These are phyloP conservation scores for Nemapogon koenigi DNA, from an alignment of 2,888 invertebrate species.

Conservation along the genomic window DNA sequence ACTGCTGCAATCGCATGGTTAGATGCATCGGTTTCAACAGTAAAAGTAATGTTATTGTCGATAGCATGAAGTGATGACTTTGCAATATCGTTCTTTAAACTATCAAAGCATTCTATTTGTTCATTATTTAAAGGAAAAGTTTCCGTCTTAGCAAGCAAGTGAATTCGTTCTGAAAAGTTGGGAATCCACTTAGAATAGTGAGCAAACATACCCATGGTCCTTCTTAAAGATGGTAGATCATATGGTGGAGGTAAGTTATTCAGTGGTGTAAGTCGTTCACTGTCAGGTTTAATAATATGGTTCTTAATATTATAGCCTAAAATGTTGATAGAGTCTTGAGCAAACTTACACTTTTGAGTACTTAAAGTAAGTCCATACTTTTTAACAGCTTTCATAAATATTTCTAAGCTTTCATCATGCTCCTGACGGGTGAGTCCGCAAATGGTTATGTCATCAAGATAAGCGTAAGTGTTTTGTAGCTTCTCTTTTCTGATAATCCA, in stretches of 20 bases:
- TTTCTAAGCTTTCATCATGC: too few relatives aligned
- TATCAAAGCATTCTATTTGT: neutral
- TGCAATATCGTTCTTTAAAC: constrained; percentile 5
- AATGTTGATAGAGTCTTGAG: neutral
- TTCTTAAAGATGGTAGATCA: neutral
- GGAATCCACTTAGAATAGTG: constrained; percentile 3
- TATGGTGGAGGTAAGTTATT: neutral
- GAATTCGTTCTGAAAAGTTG: constrained; percentile 4
- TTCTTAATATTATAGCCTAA: neutral
- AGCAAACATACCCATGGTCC: neutral
- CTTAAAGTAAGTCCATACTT: too few relatives aligned
- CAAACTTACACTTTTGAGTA: neutral
- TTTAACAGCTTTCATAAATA: too few relatives aligned
- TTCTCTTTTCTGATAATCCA: too few relatives aligned
- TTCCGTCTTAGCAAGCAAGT: constrained; percentile 1
- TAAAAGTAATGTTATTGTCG: constrained; percentile 8
- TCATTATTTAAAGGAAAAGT: neutral
- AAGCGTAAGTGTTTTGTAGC: too few relatives aligned
- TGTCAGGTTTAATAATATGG: neutral
- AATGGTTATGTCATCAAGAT: too few relatives aligned
- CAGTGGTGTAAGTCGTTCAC: neutral
- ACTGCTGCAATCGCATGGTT: neutral
- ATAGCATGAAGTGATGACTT: constrained; percentile 6
- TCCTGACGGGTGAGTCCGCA: too few relatives aligned
- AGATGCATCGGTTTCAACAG: constrained; percentile 9